Evolutionary conservation across 2,888 invertebrate species (phyloP), one percentile per base, ranked within the genome.

Genomic region (Polydrusus cervinus): DNA sequence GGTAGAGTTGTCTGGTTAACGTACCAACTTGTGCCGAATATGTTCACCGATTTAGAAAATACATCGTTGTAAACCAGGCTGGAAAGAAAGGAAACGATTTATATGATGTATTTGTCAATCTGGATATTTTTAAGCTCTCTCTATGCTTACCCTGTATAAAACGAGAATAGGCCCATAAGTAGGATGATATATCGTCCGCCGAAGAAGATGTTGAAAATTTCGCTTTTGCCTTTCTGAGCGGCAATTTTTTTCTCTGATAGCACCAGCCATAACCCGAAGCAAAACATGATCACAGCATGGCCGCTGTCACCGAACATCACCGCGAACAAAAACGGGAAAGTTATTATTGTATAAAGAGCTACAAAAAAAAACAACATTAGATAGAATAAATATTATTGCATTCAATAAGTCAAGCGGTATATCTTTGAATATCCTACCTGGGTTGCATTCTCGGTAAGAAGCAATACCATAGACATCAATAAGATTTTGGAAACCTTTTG

Each of bases 241-340:
- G 89, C 85, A 67, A 97, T 88, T 68, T 92, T 90, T 76, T 93
- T 94, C 86, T 98, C 98, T 77, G 90, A 91, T 49, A 93, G 78
- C 20, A 96, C 92, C 93, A 98, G 93, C 91, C 92, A 96, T 0
- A 89, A 87, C 0, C 93, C 97, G 85, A 96, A 95, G 14, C 93
- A 79, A 5, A 93, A 89, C 92, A 98, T 92, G 78, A 98, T 92
- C 13, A 93, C 49, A 1, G 97, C 98, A 87, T 98, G 98, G 11
- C 98, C 98, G 83, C 93, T 89, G 86, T 98, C 98, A 18, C 98
- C 98, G 87, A 98, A 98, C 98, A 98, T 98, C 82, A 98, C 93
- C 60, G 95, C 96, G 88, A 98, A 98, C 51, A 98, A 88, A 89
- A 98, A 98, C 9, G 98, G 98, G 89, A 98, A 98, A 0, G 97